These are phyloP conservation scores for Theonella swinhoei DNA, from an alignment of 37 sponge, comb jelly and placozoan genomes.

Conservation along the genomic window DNA sequence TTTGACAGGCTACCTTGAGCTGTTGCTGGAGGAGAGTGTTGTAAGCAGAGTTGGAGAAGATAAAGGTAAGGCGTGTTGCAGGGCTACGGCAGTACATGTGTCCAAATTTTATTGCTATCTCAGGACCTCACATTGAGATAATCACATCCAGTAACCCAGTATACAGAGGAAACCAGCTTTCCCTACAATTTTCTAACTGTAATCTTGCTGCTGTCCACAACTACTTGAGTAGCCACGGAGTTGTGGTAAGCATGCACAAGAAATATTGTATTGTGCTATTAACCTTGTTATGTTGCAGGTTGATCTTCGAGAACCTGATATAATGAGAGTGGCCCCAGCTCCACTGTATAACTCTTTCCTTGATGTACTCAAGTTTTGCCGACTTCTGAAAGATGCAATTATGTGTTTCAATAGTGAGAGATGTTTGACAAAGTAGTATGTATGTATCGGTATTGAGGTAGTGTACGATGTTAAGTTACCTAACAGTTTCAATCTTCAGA, in stretches of 20 bases:
- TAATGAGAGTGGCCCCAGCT: constrained; percentile 81
- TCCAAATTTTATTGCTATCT: neutral
- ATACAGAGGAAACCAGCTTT: constrained; percentile 86
- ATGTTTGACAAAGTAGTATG: too few species aligned
- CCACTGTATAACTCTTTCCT: constrained; percentile 91
- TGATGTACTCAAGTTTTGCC: constrained; percentile 72
- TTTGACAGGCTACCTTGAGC: constrained; percentile 91
- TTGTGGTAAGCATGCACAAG: constrained; percentile 49
- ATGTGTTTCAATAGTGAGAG: too few species aligned
- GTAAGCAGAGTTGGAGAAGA: neutral
- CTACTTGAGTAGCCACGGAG: constrained; percentile 47
- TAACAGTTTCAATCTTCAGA: too few species aligned
- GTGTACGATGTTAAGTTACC: too few species aligned
- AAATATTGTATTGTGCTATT: neutral
- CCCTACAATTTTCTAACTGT: constrained; percentile 59
- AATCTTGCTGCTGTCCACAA: constrained; percentile 45
- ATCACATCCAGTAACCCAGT: constrained; percentile 77
- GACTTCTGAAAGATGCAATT: constrained; percentile 13
- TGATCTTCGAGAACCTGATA: constrained; percentile 50
- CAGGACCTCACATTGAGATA: constrained; percentile 44
- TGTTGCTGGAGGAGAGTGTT: constrained; percentile 61
- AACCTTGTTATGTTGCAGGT: constrained; percentile 13
- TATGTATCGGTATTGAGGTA: too few species aligned
- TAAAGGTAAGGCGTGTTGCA: neutral
- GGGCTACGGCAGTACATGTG: neutral